phyloP scores from a whole-genome alignment of 2,797 vertebrate genomes.

The Tragopan temminckii region DNA sequence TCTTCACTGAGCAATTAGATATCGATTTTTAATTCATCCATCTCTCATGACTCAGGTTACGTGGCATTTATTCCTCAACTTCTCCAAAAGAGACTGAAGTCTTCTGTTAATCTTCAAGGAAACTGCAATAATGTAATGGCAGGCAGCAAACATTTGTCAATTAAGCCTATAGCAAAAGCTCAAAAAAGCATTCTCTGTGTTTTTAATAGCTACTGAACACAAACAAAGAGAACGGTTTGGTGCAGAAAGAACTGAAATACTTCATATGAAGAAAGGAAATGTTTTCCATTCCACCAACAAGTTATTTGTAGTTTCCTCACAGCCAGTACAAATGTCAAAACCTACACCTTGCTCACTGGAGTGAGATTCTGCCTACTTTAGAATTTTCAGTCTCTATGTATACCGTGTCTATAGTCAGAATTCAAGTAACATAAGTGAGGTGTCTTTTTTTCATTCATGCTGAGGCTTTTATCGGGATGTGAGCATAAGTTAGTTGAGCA shows the following conservation, averaged over 20 bases:
- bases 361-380: neutral
- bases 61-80: neutral
- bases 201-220: constrained; percentile 33
- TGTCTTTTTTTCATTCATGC: neutral
- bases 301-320: constrained; percentile 21
- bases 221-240: constrained; percentile 7
- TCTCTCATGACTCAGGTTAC: neutral
- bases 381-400: neutral
- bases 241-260: constrained; percentile 10
- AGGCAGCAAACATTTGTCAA: neutral
- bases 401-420: neutral
- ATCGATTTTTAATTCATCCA: neutral
- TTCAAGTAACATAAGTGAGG: neutral
- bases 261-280: neutral
- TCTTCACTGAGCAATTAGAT: neutral
- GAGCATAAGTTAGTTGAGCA: neutral
- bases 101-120: neutral
- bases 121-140: neutral
- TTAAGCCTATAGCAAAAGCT: neutral
- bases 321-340: neutral
- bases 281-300: constrained; percentile 14
- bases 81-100: neutral
- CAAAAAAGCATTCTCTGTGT: neutral
- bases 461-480: neutral
- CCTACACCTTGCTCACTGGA: neutral